A percentile compares a stretch with the other conserved stretches of the same genome.
phyloP scores from a whole-genome alignment of 2,113 vertebrate species.

The Sander vitreus region DNA sequence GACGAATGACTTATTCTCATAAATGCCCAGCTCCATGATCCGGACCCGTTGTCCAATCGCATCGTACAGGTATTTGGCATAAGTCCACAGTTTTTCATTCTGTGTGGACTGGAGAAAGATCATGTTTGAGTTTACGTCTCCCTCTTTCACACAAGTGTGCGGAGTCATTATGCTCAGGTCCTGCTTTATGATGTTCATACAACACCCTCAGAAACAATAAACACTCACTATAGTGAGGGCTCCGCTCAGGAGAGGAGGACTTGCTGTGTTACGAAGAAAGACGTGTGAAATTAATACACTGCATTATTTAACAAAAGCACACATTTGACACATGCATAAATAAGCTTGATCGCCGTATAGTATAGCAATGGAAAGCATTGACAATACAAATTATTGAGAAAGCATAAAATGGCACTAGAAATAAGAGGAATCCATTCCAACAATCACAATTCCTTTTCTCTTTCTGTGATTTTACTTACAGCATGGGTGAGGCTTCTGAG shows the following conservation, averaged over 20 bases:
- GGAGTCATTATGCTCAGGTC: not conserved
- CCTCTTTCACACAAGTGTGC: not conserved
- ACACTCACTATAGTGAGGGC: slow-evolving; percentile 72
- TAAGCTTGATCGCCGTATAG: not conserved
- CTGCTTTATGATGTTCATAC: too few relatives aligned
- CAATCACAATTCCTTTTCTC: not conserved
- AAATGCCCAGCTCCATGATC: slow-evolving; percentile 46
- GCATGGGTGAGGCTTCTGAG: slow-evolving; percentile 72
- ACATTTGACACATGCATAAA: not conserved
- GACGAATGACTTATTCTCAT: slow-evolving; percentile 54
- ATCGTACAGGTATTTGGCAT: slow-evolving; percentile 74
- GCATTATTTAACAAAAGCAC: not conserved
- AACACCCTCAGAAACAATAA: not conserved
- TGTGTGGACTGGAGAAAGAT: slow-evolving; percentile 68
- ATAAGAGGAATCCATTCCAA: not conserved
- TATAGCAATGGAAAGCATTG: not conserved
- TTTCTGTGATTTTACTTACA: slow-evolving; percentile 70
- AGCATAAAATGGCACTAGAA: not conserved
- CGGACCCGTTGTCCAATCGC: slow-evolving; percentile 62
- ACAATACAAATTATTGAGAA: not conserved
- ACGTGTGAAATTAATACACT: not conserved
- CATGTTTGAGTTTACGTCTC: not conserved
- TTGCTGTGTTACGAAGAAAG: slow-evolving; percentile 55
- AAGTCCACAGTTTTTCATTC: slow-evolving; percentile 58
- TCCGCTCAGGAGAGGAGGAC: slow-evolving; percentile 76